Evolutionary conservation across 2,888 invertebrate genomes (phyloP).

Genomic region (Netelia melanura): DNA sequence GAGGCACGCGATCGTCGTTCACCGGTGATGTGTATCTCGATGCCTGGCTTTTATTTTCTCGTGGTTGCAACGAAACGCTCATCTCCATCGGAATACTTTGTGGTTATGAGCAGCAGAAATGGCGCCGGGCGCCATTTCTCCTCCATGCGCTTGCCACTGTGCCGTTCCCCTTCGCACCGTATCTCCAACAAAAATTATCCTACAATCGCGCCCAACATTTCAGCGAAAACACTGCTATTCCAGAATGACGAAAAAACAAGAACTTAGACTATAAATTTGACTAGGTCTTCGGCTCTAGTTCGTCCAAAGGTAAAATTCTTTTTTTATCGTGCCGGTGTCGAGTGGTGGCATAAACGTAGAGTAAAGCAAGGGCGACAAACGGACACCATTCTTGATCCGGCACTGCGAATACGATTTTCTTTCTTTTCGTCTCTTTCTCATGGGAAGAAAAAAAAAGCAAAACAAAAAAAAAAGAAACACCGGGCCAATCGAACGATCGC

Average conservation of each 20-base stretch:
- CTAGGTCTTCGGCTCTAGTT: too few relatives aligned
- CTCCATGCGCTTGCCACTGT: constrained; percentile 73
- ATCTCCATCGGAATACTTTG: constrained; percentile 71
- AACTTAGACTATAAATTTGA: too few relatives aligned
- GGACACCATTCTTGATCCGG: constrained; percentile 62
- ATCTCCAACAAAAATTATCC: constrained; percentile 41
- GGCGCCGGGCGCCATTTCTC: constrained; percentile 83
- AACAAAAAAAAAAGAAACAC: neutral
- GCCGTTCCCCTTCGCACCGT: constrained; percentile 70
- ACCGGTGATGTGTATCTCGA: neutral
- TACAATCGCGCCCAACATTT: constrained; percentile 24
- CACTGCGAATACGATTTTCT: constrained; percentile 44
- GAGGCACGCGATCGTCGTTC: neutral
- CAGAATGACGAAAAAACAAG: neutral
- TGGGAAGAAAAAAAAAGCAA: neutral
- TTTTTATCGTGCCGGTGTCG: constrained; percentile 32
- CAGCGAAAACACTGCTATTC: constrained; percentile 4
- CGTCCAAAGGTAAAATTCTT: neutral
- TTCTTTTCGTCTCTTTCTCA: constrained; percentile 16
- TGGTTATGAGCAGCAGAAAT: constrained; percentile 81
- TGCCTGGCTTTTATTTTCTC: neutral
- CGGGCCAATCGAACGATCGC: neutral
- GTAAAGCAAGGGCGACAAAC: constrained; percentile 4
- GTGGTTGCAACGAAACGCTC: neutral
- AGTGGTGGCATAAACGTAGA: neutral